Evolutionary conservation across 2,113 vertebrate species (phyloP).

Genomic region (Scytalopus superciliaris): DNA sequence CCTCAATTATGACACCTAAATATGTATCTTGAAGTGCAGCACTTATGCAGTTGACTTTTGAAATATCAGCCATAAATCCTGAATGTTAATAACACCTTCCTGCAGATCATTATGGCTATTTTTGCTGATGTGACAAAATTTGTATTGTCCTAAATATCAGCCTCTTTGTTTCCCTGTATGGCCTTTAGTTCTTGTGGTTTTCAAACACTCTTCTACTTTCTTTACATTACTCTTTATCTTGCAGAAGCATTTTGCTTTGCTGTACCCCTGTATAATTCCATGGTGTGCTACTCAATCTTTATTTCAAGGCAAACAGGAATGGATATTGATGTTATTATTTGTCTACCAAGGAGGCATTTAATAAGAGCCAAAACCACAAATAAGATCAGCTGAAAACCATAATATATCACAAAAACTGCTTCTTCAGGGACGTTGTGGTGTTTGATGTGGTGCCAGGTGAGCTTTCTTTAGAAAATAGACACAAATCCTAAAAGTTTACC

Average conservation of each 20-base stretch:
- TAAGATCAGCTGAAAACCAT: not conserved
- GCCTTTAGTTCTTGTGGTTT: not conserved
- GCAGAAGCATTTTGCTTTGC: not conserved
- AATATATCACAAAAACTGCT: not conserved
- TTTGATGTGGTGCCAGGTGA: not conserved
- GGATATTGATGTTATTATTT: not conserved
- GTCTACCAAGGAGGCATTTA: not conserved
- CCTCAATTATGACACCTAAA: not conserved
- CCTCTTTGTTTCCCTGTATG: not conserved
- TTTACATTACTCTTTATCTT: not conserved
- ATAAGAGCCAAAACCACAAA: not conserved
- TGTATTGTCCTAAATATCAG: not conserved
- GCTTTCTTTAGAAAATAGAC: not conserved
- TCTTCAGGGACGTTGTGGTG: not conserved
- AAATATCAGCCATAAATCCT: not conserved
- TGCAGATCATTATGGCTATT: not conserved
- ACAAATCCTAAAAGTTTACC: not conserved
- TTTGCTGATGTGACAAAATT: not conserved
- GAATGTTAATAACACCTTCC: conserved; percentile 2
- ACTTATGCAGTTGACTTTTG: not conserved
- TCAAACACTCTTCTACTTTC: not conserved
- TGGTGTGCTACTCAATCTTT: not conserved
- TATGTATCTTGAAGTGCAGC: not conserved
- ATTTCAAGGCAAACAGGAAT: not conserved
- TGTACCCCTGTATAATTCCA: not conserved